Evolutionary conservation across 1,140 invertebrate genomes (phyloP).

Genomic region (Hormaphis cornu): DNA sequence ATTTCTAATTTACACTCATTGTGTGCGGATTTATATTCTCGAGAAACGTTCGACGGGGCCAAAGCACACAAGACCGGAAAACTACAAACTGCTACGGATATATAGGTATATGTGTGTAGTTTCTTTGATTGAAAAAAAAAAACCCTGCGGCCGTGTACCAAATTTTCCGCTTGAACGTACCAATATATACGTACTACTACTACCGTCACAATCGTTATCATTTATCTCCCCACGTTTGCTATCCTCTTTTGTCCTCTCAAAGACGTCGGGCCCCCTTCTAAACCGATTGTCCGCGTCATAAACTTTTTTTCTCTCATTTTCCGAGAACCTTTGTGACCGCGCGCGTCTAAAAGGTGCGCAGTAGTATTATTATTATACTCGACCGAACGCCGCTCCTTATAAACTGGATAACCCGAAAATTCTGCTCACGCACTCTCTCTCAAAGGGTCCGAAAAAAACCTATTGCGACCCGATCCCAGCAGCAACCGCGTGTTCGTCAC

Average conservation of each 20-base stretch:
- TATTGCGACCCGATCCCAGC: not conserved
- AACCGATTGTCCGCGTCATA: conserved; percentile 15
- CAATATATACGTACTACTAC: no score
- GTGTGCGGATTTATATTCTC: not conserved
- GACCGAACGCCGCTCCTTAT: not conserved
- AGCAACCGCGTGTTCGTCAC: not conserved
- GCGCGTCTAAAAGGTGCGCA: no score
- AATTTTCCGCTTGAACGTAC: conserved; percentile 14
- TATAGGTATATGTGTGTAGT: no score
- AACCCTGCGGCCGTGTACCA: not conserved
- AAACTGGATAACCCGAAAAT: conserved; percentile 10
- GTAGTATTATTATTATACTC: no score
- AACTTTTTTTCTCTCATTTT: not conserved
- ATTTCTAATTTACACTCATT: not conserved
- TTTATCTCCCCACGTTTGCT: not conserved
- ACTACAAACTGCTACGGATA: no score
- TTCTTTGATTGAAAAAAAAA: not conserved
- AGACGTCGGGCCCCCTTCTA: not conserved
- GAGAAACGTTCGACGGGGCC: not conserved
- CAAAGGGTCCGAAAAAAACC: not conserved
- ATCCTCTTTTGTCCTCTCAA: not conserved
- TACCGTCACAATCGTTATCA: conserved; percentile 26
- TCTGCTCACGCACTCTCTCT: not conserved
- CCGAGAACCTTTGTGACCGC: no score
- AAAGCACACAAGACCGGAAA: not conserved